phyloP scores from a whole-genome alignment of 2,797 vertebrate genomes.

The Sylvilagus floridanus region DNA sequence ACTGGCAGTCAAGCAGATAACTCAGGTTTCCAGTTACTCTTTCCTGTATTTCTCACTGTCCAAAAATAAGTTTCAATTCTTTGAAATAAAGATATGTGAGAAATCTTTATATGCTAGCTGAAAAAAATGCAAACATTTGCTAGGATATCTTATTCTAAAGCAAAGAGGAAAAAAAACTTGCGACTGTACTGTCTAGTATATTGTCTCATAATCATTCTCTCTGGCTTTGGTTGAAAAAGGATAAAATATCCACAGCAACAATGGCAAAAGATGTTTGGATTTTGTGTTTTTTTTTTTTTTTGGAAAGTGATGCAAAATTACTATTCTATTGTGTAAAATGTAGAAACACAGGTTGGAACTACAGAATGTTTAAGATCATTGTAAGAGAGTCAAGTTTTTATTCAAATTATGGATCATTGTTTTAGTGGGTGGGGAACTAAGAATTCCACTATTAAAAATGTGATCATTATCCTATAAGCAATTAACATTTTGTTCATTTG shows the following conservation, averaged over 20 bases:
- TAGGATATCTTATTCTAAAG: background rate
- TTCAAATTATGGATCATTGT: too few species aligned
- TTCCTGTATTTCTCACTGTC: background rate
- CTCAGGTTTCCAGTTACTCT: background rate
- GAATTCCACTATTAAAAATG: background rate
- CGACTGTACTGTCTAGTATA: background rate
- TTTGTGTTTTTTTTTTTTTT: background rate
- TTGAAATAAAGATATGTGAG: slow-evolving; percentile 24
- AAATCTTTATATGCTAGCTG: background rate
- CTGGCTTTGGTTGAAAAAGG: background rate
- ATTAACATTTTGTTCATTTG: background rate
- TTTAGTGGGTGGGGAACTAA: background rate
- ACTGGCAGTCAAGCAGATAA: background rate
- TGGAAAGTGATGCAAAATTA: background rate
- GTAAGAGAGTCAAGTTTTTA: background rate
- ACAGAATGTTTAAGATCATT: background rate
- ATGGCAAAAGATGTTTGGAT: background rate
- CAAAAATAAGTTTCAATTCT: slow-evolving; percentile 11
- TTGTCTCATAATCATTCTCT: background rate
- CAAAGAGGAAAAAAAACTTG: background rate
- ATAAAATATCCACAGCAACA: background rate
- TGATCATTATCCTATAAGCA: background rate
- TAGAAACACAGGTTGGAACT: background rate
- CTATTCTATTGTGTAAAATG: background rate
- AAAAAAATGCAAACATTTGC: background rate